Evolutionary conservation across 2,113 vertebrate species (phyloP).

Genomic region (Formicarius rufipectus): DNA sequence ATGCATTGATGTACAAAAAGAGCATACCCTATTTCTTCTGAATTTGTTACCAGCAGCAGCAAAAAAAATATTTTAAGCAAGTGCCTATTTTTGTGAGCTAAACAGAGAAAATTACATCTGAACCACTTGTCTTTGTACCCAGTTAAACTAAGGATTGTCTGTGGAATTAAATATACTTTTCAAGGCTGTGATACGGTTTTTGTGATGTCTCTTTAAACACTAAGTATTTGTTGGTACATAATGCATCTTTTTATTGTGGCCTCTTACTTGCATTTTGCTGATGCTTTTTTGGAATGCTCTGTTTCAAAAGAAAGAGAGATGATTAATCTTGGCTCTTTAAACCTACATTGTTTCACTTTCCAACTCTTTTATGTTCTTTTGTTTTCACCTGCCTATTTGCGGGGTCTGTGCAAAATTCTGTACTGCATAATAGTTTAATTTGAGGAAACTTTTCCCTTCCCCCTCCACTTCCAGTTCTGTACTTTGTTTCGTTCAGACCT

Average conservation of each 20-base stretch:
- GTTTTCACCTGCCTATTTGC: neutral
- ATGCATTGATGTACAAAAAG: neutral
- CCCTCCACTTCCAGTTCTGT: neutral
- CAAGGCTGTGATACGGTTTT: conserved; percentile 18
- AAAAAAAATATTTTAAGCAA: neutral
- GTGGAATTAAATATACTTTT: neutral
- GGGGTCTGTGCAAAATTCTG: neutral
- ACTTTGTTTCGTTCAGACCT: neutral
- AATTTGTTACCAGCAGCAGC: neutral
- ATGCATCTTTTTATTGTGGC: conserved; percentile 36
- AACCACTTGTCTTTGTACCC: neutral
- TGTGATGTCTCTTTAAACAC: conserved; percentile 45
- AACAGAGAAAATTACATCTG: neutral
- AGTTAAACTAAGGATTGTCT: conserved; percentile 1
- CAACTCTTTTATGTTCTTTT: neutral
- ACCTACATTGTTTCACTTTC: neutral
- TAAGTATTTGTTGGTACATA: conserved; percentile 45
- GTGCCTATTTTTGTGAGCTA: neutral
- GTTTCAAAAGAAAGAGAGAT: conserved; percentile 2
- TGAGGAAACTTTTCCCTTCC: neutral
- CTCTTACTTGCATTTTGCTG: neutral
- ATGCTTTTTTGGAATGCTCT: neutral
- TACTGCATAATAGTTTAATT: neutral
- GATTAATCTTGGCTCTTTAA: conserved; percentile 1
- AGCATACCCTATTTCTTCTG: neutral